Evolutionary conservation across 2,113 vertebrate species (phyloP).

Genomic region (Aramus guarauna): DNA sequence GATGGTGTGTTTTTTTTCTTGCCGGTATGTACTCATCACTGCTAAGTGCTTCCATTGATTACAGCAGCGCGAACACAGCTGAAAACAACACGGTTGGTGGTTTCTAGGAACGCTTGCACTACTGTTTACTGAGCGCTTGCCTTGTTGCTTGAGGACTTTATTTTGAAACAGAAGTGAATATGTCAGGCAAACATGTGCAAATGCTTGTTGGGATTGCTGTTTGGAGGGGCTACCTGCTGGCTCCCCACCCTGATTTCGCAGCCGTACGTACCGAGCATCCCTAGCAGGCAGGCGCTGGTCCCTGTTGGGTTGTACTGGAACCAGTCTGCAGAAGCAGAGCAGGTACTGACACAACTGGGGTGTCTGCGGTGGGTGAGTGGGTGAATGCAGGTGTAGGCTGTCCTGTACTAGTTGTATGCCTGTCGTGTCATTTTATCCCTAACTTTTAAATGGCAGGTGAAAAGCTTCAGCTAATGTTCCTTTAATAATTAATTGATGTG

Average conservation of each 20-base stretch:
- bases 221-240: background rate
- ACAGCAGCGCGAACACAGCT: constrained; percentile 7
- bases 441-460: constrained; percentile 58
- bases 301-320: background rate
- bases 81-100: constrained; percentile 55
- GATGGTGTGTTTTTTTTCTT: constrained; percentile 26
- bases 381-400: background rate
- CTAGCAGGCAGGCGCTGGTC: background rate
- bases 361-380: background rate
- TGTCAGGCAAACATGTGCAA: constrained; percentile 6
- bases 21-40: constrained; percentile 14
- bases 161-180: constrained; percentile 29
- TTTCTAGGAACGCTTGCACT: background rate
- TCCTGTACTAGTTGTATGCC: background rate
- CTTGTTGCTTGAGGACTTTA: constrained; percentile 27
- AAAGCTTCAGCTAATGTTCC: constrained; percentile 55
- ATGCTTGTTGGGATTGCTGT: background rate
- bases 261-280: background rate
- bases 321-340: background rate
- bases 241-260: background rate
- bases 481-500: constrained; percentile 68
- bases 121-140: background rate
- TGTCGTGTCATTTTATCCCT: background rate
- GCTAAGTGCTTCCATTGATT: constrained; percentile 57
- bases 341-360: background rate